A percentile compares a stretch with the other conserved stretches of the same genome.
These are phyloP conservation scores for Hippoglossus hippoglossus DNA, from an alignment of 2,797 vertebrate species.

Conservation along the genomic window DNA sequence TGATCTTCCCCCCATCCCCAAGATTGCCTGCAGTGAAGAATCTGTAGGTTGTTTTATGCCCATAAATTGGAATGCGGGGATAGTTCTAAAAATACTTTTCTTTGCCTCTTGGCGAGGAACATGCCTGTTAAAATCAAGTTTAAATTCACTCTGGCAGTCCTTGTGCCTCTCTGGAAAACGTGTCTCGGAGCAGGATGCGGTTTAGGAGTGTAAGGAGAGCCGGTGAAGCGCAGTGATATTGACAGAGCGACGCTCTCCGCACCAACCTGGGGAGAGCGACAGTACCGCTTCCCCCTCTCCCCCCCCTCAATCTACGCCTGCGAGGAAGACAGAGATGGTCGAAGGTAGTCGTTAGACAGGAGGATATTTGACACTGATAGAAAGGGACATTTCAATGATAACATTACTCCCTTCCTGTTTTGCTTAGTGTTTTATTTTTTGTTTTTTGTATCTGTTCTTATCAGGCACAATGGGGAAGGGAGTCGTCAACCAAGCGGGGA, in stretches of 20 bases:
- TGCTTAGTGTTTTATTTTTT: slow-evolving; percentile 56
- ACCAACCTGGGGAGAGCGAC: slow-evolving; percentile 77
- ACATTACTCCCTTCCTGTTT: slow-evolving; percentile 77
- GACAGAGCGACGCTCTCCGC: slow-evolving; percentile 76
- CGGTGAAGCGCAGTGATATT: slow-evolving; percentile 81
- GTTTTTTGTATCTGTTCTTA: slow-evolving; percentile 64
- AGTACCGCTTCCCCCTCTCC: slow-evolving; percentile 26
- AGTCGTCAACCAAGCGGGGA: slow-evolving; percentile 84
- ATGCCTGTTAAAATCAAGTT: slow-evolving; percentile 88
- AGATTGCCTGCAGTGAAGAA: slow-evolving; percentile 77
- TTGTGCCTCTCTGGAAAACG: slow-evolving; percentile 82
- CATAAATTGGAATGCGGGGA: slow-evolving; percentile 84
- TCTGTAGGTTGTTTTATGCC: slow-evolving; percentile 85
- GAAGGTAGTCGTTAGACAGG: slow-evolving; percentile 84
- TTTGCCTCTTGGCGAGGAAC: slow-evolving; percentile 82
- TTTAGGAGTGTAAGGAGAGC: slow-evolving; percentile 78
- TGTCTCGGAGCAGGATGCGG: slow-evolving; percentile 79
- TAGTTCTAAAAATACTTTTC: slow-evolving; percentile 86
- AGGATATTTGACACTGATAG: slow-evolving; percentile 84
- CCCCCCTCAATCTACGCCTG: slow-evolving; percentile 44
- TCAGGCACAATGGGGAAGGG: slow-evolving; percentile 88
- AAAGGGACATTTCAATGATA: slow-evolving; percentile 84
- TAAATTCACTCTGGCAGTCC: slow-evolving; percentile 85
- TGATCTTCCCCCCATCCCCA: slow-evolving; percentile 76
- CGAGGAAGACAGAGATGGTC: slow-evolving; percentile 75